Evolutionary conservation across 2,797 vertebrate species (phyloP).

Genomic region (Sebastes kiyomatsui): DNA sequence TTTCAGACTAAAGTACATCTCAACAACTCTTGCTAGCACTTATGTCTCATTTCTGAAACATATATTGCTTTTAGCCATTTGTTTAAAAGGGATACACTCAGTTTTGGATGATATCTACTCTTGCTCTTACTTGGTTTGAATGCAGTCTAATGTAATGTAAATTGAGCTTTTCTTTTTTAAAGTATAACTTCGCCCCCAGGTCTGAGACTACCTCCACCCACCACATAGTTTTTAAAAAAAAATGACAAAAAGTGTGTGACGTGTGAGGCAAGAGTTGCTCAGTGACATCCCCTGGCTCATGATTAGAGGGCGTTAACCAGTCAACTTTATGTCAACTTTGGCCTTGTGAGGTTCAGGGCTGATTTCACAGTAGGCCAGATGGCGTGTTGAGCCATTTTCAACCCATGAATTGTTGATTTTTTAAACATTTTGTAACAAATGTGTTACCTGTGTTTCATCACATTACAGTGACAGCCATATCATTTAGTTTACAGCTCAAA

Average conservation of each 20-base stretch:
- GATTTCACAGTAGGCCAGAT: too few species aligned
- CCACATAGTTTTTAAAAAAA: background rate
- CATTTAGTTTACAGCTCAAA: background rate
- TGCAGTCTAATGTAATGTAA: background rate
- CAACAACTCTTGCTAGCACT: background rate
- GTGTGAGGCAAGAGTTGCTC: background rate
- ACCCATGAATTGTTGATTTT: too few species aligned
- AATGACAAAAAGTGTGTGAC: too few species aligned
- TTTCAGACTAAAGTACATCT: background rate
- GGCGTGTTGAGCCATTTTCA: too few species aligned
- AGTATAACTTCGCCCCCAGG: background rate
- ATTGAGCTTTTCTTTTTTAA: background rate
- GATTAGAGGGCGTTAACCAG: too few species aligned
- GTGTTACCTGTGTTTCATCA: background rate
- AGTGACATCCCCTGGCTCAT: background rate
- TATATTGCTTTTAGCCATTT: background rate
- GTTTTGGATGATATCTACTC: background rate
- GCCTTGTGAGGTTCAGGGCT: too few species aligned
- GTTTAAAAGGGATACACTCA: background rate
- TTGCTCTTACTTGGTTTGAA: background rate
- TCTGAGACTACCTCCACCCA: background rate
- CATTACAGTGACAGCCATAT: background rate
- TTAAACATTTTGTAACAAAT: too few species aligned
- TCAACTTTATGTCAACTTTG: background rate
- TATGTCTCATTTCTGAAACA: background rate